Conservation (phyloP, 2,888 invertebrate genomes). For the Drosophila anomalata region DNA sequence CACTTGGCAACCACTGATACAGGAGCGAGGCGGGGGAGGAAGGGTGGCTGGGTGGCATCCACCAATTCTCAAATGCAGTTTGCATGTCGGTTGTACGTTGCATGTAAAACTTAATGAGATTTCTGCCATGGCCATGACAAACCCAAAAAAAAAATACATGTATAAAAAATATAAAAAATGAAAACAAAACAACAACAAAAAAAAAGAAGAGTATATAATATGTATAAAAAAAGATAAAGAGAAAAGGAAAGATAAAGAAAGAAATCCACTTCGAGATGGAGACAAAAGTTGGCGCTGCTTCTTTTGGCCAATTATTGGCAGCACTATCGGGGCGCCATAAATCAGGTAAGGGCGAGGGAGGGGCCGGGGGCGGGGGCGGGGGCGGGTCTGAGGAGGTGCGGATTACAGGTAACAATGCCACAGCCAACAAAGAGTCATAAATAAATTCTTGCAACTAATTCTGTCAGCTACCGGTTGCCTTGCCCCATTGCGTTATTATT, state of each 20-base stretch:
- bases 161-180: not conserved
- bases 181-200: not conserved
- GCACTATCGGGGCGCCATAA: slow-evolving; percentile 67
- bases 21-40: not conserved
- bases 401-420: slow-evolving; percentile 31
- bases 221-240: no score
- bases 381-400: not conserved
- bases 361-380: no score
- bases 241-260: slow-evolving; percentile 13
- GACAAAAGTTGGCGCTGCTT: slow-evolving; percentile 14
- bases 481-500: slow-evolving; percentile 76
- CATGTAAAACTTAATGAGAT: slow-evolving; percentile 54
- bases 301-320: slow-evolving; percentile 66
- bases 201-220: not conserved
- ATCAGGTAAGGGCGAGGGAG: slow-evolving; percentile 57
- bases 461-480: slow-evolving; percentile 64
- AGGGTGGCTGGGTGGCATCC: not conserved
- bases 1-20: slow-evolving; percentile 46
- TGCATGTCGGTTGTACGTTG: slow-evolving; percentile 48
- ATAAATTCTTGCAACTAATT: slow-evolving; percentile 77
- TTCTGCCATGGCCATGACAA: slow-evolving; percentile 50
- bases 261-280: slow-evolving; percentile 22
- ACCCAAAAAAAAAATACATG: slow-evolving; percentile 20
- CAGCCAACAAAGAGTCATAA: slow-evolving; percentile 74
- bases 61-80: slow-evolving; percentile 32